These are phyloP conservation scores for Epizoanthus illoricatus DNA, from an alignment of 92 coral and sea anemone genomes.

Conservation along the genomic window DNA sequence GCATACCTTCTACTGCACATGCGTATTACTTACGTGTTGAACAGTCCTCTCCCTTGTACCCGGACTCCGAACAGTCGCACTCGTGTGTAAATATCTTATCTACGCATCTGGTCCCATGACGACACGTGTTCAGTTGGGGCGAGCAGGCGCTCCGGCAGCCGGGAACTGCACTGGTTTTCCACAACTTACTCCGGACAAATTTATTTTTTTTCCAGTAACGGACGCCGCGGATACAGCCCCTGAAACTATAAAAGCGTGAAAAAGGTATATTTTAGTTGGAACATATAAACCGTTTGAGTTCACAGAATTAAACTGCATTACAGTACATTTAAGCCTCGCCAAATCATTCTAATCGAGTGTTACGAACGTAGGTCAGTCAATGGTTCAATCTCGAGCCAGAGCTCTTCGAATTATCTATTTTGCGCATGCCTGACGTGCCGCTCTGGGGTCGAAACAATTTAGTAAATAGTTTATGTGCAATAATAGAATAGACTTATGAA, in stretches of 20 bases:
- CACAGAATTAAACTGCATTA: too few relatives aligned
- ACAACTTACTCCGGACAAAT: background rate
- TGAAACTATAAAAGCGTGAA: background rate
- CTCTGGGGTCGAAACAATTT: too few relatives aligned
- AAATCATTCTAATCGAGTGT: too few relatives aligned
- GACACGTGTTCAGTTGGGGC: slow-evolving; percentile 4
- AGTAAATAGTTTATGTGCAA: too few relatives aligned
- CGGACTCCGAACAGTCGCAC: slow-evolving; percentile 1
- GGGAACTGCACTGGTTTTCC: background rate
- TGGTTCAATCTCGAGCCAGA: too few relatives aligned
- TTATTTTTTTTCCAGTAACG: slow-evolving; percentile 10
- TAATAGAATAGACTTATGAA: too few relatives aligned
- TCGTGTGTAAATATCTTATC: slow-evolving; percentile 33
- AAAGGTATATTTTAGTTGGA: background rate
- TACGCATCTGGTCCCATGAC: slow-evolving; percentile 2
- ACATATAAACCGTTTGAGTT: too few relatives aligned
- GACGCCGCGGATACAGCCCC: slow-evolving; percentile 28
- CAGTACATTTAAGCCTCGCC: too few relatives aligned
- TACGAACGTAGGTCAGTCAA: too few relatives aligned
- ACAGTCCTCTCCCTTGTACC: background rate
- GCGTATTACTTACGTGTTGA: slow-evolving; percentile 19
- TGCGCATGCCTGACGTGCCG: too few relatives aligned
- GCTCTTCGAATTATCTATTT: too few relatives aligned
- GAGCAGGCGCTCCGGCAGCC: slow-evolving; percentile 28
- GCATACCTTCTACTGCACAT: too few relatives aligned